A percentile compares a stretch with the other conserved stretches of the same genome.
Conservation (phyloP, 2,888 invertebrate genomes). For the Odontocolon sp. region DNA sequence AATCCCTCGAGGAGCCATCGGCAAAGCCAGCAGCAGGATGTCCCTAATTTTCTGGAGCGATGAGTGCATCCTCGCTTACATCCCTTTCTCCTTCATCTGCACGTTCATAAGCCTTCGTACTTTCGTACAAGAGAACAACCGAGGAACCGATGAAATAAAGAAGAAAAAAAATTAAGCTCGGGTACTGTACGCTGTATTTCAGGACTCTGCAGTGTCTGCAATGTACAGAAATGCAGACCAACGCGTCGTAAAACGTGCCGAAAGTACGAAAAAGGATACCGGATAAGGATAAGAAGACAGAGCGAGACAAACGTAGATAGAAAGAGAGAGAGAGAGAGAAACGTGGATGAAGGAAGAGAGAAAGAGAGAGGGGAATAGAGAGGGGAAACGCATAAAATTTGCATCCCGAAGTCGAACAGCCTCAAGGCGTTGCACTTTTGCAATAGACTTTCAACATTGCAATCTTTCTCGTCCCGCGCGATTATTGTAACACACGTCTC, state of each 20-base stretch:
- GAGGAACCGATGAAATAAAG: background rate
- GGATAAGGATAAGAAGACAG: constrained; percentile 11
- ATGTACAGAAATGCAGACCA: background rate
- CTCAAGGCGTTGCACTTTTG: constrained; percentile 38
- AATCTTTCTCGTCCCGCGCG: constrained; percentile 3
- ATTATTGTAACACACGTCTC: constrained; percentile 13
- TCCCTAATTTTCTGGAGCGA: constrained; percentile 61
- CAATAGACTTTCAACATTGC: constrained; percentile 31
- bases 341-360: background rate
- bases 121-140: background rate
- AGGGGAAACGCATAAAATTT: constrained; percentile 48
- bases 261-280: constrained; percentile 27
- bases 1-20: background rate
- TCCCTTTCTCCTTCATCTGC: constrained; percentile 14
- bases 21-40: constrained; percentile 46
- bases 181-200: background rate
- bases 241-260: constrained; percentile 6
- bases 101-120: constrained; percentile 2
- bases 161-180: background rate
- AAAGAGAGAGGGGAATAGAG: background rate
- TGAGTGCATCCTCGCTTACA: constrained; percentile 45
- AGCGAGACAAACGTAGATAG: background rate
- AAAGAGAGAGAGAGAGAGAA: background rate
- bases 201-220: background rate
- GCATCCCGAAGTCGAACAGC: constrained; percentile 47